phyloP scores from a whole-genome alignment of 2,113 vertebrate species.

The cat (Felis catus) region F.catus_Fca126_mat1.0 CM031417.1:29980501-29981000 shows the following conservation, averaged over 20 bases:
- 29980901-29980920: no score
- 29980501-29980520: background rate
- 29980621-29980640: background rate
- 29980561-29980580: background rate
- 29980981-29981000: background rate
- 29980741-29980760: background rate
- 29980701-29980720: background rate
- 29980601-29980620: background rate
- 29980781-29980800: background rate
- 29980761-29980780: background rate
- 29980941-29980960: no score
- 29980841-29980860: no score
- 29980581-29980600: background rate
- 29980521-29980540: background rate
- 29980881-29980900: no score
- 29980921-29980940: no score
- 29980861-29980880: no score
- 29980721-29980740: background rate
- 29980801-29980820: background rate
- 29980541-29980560: background rate
- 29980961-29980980: no score
- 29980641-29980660: background rate
- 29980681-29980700: background rate
- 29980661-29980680: background rate
- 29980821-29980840: no score